Evolutionary conservation across 2,888 invertebrate species (phyloP).

Genomic region (Eucriotettix oculatus): DNA sequence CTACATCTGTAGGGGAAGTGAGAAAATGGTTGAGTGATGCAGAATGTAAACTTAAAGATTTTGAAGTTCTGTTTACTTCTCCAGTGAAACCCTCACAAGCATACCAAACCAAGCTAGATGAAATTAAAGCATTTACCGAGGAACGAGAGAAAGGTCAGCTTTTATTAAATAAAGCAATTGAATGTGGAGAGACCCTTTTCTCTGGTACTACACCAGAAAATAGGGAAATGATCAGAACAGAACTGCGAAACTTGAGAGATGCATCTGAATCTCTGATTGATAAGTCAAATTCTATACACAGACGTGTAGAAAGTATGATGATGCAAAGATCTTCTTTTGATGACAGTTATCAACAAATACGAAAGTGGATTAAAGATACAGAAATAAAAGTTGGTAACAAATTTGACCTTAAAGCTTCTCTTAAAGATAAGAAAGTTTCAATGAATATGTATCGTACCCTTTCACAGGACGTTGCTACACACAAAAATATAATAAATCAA

Average conservation of each 20-base stretch:
- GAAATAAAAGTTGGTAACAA: constrained; percentile 56
- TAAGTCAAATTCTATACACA: constrained; percentile 66
- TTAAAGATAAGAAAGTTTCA: constrained; percentile 78
- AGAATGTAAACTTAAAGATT: constrained; percentile 47
- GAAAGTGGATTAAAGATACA: constrained; percentile 69
- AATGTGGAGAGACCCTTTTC: constrained; percentile 76
- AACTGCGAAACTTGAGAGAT: constrained; percentile 62
- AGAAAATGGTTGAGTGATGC: constrained; percentile 65
- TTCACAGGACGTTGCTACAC: constrained; percentile 71
- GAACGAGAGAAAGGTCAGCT: constrained; percentile 66
- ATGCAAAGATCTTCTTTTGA: constrained; percentile 86
- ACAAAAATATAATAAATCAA: constrained; percentile 69
- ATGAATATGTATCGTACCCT: constrained; percentile 64
- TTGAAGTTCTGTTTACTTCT: constrained; percentile 50
- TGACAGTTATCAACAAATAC: constrained; percentile 73
- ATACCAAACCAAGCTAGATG: constrained; percentile 52
- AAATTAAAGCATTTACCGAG: constrained; percentile 52
- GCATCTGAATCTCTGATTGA: constrained; percentile 72
- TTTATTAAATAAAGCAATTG: constrained; percentile 61
- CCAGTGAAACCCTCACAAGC: constrained; percentile 51
- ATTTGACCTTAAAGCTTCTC: constrained; percentile 54
- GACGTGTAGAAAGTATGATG: constrained; percentile 73
- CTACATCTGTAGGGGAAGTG: constrained; percentile 46
- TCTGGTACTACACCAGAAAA: constrained; percentile 75
- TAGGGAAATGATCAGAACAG: constrained; percentile 66